Evolutionary conservation across 2,113 vertebrate species (phyloP).

Genomic region (Gobius niger): DNA sequence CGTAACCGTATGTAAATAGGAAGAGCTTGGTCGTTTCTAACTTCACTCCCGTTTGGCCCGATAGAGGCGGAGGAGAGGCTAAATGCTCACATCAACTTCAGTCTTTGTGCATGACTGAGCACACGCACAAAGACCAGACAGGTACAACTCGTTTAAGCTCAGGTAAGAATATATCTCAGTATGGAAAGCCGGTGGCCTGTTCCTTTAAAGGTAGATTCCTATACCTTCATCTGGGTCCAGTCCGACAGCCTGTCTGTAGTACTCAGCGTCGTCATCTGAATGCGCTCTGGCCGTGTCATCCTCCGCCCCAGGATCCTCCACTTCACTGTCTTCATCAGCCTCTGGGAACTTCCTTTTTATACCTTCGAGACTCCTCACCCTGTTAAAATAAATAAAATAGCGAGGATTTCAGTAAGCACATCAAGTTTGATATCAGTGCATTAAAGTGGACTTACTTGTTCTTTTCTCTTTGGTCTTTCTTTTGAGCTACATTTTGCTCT

Average conservation of each 20-base stretch:
- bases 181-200: too few relatives aligned
- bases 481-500: conserved; percentile 79
- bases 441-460: conserved; percentile 75
- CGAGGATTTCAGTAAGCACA: background rate
- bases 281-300: conserved; percentile 55
- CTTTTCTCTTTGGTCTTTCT: conserved; percentile 73
- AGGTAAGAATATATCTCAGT: too few relatives aligned
- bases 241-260: conserved; percentile 89
- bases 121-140: too few relatives aligned
- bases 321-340: conserved; percentile 77
- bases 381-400: conserved; percentile 36
- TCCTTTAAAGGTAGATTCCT: background rate
- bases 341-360: conserved; percentile 74
- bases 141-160: too few relatives aligned
- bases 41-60: too few relatives aligned
- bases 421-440: background rate
- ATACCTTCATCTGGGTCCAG: conserved; percentile 87
- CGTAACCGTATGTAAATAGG: too few relatives aligned
- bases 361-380: conserved; percentile 84
- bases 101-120: too few relatives aligned
- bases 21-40: too few relatives aligned
- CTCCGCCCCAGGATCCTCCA: conserved; percentile 83
- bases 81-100: too few relatives aligned
- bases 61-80: too few relatives aligned
- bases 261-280: conserved; percentile 86